These are phyloP conservation scores for Rotaria socialis DNA, from an alignment of 2,888 invertebrate species.

Conservation along the genomic window DNA sequence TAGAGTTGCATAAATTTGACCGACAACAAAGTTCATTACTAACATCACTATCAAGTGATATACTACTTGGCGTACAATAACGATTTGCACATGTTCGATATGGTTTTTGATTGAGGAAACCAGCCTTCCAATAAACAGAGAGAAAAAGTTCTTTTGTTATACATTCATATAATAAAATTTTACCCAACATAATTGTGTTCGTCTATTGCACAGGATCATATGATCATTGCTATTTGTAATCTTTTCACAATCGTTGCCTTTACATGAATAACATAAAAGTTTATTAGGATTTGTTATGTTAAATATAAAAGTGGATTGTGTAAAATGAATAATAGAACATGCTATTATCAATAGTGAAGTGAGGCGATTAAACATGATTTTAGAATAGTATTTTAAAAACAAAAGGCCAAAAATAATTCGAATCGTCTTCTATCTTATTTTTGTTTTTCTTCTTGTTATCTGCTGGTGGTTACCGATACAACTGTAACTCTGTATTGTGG, in stretches of 20 bases:
- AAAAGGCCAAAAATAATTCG: too few species aligned
- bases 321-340: neutral
- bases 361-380: neutral
- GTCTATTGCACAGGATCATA: neutral
- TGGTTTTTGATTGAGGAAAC: neutral
- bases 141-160: too few species aligned
- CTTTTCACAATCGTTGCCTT: neutral
- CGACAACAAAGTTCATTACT: neutral
- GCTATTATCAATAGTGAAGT: neutral
- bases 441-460: neutral
- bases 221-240: neutral
- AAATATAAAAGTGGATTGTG: neutral
- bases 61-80: neutral
- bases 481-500: too few species aligned
- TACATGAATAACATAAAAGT: conserved; percentile 20
- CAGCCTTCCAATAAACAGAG: neutral
- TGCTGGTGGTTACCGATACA: neutral
- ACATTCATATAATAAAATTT: neutral
- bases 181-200: conserved; percentile 27
- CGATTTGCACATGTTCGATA: conserved; percentile 24
- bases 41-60: neutral
- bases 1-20: neutral
- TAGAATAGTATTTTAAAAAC: neutral
- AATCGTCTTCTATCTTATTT: too few species aligned
- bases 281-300: neutral